These are phyloP conservation scores for Poeciliopsis infans DNA, from an alignment of 2,797 vertebrate species.

Conservation along the genomic window DNA sequence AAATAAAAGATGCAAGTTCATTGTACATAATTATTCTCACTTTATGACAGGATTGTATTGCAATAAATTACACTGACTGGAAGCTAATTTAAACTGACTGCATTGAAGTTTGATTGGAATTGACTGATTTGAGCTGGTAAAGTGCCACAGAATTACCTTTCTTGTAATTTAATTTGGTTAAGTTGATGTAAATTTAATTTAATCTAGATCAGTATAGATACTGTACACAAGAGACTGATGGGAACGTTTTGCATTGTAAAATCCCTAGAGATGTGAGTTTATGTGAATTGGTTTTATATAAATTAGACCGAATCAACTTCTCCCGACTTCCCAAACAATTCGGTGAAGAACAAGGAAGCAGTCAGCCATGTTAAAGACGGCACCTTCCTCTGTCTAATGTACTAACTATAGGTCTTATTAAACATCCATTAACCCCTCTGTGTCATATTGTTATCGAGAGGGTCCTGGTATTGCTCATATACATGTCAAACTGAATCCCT, in stretches of 20 bases:
- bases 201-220: not conserved
- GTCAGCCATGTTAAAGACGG: constrained; percentile 32
- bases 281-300: not conserved
- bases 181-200: not conserved
- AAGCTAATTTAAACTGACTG: not conserved
- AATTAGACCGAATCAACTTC: not conserved
- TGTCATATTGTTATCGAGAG: constrained; percentile 69
- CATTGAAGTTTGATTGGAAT: not conserved
- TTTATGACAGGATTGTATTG: not conserved
- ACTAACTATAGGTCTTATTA: constrained; percentile 60
- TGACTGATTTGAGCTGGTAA: not conserved
- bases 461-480: constrained; percentile 60
- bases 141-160: not conserved
- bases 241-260: not conserved
- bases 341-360: constrained; percentile 11
- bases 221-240: not conserved
- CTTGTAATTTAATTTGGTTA: not conserved
- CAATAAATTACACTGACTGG: not conserved
- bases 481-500: constrained; percentile 75
- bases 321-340: not conserved
- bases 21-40: not conserved
- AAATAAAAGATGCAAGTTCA: constrained; percentile 4
- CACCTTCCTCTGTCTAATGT: constrained; percentile 45
- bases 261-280: not conserved
- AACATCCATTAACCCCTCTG: constrained; percentile 65